A percentile compares a stretch with the other conserved stretches of the same genome.
Conservation (phyloP, 2,888 invertebrate species). For the Herminia tarsipennalis region DNA sequence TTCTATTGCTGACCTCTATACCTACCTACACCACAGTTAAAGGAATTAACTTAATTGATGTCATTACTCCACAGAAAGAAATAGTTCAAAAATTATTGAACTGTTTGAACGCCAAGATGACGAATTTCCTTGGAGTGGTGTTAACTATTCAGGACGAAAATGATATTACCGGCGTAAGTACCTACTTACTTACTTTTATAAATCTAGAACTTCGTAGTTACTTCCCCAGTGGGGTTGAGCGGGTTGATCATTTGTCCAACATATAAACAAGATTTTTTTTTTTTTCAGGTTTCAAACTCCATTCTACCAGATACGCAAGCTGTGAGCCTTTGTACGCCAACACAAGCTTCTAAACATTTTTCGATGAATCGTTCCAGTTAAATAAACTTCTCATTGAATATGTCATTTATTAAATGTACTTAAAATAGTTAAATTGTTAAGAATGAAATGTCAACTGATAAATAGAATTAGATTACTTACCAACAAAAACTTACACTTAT, state of each 20-base stretch:
- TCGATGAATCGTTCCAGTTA: not conserved
- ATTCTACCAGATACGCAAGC: conserved; percentile 60
- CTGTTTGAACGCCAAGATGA: conserved; percentile 61
- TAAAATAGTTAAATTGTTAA: too few species aligned
- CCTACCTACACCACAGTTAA: too few species aligned
- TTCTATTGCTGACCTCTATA: too few species aligned
- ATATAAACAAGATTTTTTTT: conserved; percentile 1
- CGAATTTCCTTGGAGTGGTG: conserved; percentile 56
- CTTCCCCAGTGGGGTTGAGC: too few species aligned
- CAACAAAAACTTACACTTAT: too few species aligned
- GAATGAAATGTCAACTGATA: too few species aligned
- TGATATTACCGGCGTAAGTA: not conserved
- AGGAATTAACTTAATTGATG: too few species aligned
- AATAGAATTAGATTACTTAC: too few species aligned
- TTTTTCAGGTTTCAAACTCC: conserved; percentile 50
- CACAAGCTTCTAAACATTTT: conserved; percentile 46
- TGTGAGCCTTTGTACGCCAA: conserved; percentile 75
- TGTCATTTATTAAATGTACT: too few species aligned
- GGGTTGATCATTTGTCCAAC: too few species aligned
- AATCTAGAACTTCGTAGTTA: too few species aligned
- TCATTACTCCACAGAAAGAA: conserved; percentile 52
- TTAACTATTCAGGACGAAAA: conserved; percentile 44
- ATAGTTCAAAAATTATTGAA: conserved; percentile 60
- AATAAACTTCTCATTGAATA: too few species aligned
- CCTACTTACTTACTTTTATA: not conserved